Evolutionary conservation across 2,888 invertebrate species (phyloP).

Genomic region (Ceraclea dissimilis): DNA sequence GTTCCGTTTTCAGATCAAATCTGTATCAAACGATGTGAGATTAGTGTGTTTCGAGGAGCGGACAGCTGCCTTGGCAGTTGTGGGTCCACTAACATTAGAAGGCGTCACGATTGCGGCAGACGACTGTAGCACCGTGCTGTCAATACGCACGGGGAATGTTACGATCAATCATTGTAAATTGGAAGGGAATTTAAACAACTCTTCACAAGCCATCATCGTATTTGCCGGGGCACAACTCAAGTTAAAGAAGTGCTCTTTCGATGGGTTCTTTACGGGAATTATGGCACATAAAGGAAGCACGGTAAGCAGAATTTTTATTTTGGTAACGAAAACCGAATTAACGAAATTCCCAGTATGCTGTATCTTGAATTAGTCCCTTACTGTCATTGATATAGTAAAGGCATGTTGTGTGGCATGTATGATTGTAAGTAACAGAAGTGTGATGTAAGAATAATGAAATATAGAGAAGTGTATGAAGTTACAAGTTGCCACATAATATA

Average conservation of each 20-base stretch:
- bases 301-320: constrained; percentile 1
- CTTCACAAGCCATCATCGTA: constrained; percentile 35
- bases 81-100: constrained; percentile 5
- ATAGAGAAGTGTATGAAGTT: too few species aligned
- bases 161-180: background rate
- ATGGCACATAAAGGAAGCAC: constrained; percentile 17
- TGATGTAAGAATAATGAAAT: too few species aligned
- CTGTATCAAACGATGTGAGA: constrained; percentile 2
- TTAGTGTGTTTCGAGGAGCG: constrained; percentile 11
- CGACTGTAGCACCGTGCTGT: constrained; percentile 16
- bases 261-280: constrained; percentile 39
- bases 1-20: constrained; percentile 8
- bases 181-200: background rate
- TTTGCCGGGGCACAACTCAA: constrained; percentile 41
- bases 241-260: constrained; percentile 38
- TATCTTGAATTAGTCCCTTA: too few species aligned
- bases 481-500: too few species aligned
- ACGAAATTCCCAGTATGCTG: too few species aligned
- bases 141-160: constrained; percentile 11
- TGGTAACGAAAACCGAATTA: background rate
- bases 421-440: too few species aligned
- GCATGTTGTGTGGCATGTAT: too few species aligned
- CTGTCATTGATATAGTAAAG: too few species aligned
- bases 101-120: constrained; percentile 8
- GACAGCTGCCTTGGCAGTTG: constrained; percentile 10